A percentile compares a stretch with the other conserved stretches of the same genome.
Evolutionary conservation across 2,797 vertebrate species (phyloP).

Genomic region (Spea hammondii): DNA sequence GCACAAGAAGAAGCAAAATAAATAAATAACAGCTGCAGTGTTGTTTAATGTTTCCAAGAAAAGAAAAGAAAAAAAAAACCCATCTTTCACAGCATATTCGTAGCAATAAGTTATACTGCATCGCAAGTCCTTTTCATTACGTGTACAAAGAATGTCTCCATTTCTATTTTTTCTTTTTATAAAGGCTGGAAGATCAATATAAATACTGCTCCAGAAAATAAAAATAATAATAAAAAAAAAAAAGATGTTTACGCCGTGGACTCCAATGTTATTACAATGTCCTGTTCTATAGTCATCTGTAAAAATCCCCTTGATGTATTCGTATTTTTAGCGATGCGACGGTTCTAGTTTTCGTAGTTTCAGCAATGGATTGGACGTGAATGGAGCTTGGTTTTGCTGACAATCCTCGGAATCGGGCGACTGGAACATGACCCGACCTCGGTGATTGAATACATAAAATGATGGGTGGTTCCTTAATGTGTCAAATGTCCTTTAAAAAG

Average conservation of each 20-base stretch:
- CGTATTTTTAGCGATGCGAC: slow-evolving; percentile 76
- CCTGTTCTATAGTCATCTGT: slow-evolving; percentile 68
- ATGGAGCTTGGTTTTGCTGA: slow-evolving; percentile 76
- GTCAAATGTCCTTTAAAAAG: slow-evolving; percentile 85
- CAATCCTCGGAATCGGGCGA: slow-evolving; percentile 76
- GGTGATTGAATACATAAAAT: slow-evolving; percentile 97
- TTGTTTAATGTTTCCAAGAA: slow-evolving; percentile 59
- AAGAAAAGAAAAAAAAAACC: slow-evolving; percentile 50
- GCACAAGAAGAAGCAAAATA: too few relatives aligned
- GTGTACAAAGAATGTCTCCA: slow-evolving; percentile 68
- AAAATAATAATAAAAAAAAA: slow-evolving; percentile 34
- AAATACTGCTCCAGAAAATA: slow-evolving; percentile 73
- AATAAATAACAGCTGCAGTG: slow-evolving; percentile 49
- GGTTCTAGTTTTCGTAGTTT: slow-evolving; percentile 93
- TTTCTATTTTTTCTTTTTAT: slow-evolving; percentile 54
- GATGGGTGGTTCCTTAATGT: slow-evolving; percentile 97
- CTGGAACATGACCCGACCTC: slow-evolving; percentile 87
- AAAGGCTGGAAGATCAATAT: slow-evolving; percentile 78
- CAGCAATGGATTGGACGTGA: slow-evolving; percentile 80
- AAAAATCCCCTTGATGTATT: slow-evolving; percentile 64
- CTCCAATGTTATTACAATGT: slow-evolving; percentile 74
- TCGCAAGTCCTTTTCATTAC: slow-evolving; percentile 63
- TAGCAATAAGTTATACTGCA: slow-evolving; percentile 64
- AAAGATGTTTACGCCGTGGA: slow-evolving; percentile 69
- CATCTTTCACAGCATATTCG: slow-evolving; percentile 66